Percentiles rank a stretch among this genome's conserved stretches.
These are phyloP conservation scores for Bombyx mori DNA, from an alignment of 1,140 invertebrate genomes.

Conservation along the genomic window ASM3026992v2 NC_085126.1:10419501-10420000, in stretches of 20 bases:
- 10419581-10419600: not conserved
- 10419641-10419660: not conserved
- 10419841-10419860: no score
- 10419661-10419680: not conserved
- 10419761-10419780: not conserved
- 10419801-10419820: not conserved
- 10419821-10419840: no score
- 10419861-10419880: no score
- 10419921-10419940: no score
- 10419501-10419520: slow-evolving; percentile 5
- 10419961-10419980: no score
- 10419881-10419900: no score
- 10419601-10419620: not conserved
- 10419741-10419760: not conserved
- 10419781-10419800: not conserved
- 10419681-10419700: not conserved
- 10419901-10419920: no score
- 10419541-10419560: slow-evolving; percentile 10
- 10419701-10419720: not conserved
- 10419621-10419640: not conserved
- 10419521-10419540: slow-evolving; percentile 2
- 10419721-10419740: not conserved
- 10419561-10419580: not conserved
- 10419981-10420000: no score
- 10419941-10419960: no score